These are phyloP conservation scores for Anticlea derivata DNA, from an alignment of 2,888 invertebrate species.

Conservation along the genomic window DNA sequence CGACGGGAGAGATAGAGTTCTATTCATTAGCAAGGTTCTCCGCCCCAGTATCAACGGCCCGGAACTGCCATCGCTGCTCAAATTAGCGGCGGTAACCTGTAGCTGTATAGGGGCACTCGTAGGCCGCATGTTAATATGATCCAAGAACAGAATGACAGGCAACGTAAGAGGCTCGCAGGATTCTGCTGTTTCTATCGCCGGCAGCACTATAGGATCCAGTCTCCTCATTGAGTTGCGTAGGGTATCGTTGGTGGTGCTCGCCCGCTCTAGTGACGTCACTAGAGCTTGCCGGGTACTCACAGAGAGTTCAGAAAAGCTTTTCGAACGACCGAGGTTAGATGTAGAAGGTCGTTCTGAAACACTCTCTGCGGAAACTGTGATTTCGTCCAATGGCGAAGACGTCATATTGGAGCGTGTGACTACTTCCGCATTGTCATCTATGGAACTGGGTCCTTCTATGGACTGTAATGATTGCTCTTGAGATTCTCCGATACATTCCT, in stretches of 20 bases:
- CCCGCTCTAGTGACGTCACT: conserved; percentile 59
- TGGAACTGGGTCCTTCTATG: conserved; percentile 56
- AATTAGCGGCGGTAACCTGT: conserved; percentile 75
- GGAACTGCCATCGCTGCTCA: conserved; percentile 69
- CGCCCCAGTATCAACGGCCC: conserved; percentile 75
- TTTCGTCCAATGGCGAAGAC: conserved; percentile 49
- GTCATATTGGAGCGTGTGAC: conserved; percentile 52
- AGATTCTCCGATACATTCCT: conserved; percentile 62
- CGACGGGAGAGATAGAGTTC: conserved; percentile 71
- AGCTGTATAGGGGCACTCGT: conserved; percentile 77
- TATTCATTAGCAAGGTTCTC: conserved; percentile 71
- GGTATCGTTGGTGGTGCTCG: conserved; percentile 61
- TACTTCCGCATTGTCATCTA: conserved; percentile 72
- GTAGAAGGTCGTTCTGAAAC: conserved; percentile 48
- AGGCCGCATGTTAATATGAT: conserved; percentile 74
- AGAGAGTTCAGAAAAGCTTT: conserved; percentile 70
- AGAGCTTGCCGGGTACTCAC: conserved; percentile 54
- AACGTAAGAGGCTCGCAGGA: conserved; percentile 68
- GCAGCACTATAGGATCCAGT: conserved; percentile 73
- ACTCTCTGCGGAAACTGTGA: conserved; percentile 45
- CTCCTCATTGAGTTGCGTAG: conserved; percentile 75
- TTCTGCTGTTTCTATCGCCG: conserved; percentile 61
- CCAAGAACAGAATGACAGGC: conserved; percentile 76
- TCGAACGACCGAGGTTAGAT: conserved; percentile 61
- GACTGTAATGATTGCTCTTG: conserved; percentile 52